Evolutionary conservation across 2,888 invertebrate genomes (phyloP), one percentile per base, ranked within the genome.

Genomic region (Oithona nana): DNA sequence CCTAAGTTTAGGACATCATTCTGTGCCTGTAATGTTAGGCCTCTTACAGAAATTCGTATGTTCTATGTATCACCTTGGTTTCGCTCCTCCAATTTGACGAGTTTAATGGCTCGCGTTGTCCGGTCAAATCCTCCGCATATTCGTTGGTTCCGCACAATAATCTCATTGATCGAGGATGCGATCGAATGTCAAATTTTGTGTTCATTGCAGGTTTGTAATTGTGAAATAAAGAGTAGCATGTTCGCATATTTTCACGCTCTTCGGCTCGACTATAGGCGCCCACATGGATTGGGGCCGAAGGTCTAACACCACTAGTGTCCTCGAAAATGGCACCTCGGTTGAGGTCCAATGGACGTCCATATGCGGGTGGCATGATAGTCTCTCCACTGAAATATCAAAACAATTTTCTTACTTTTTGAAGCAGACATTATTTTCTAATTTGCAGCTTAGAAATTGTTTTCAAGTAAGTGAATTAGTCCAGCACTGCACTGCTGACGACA

Each of bases 21-120:
- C n/a, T n/a, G n/a, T n/a, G n/a, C n/a, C n/a, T n/a, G n/a, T n/a
- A n/a, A n/a, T n/a, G n/a, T n/a, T n/a, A n/a, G n/a, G n/a, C n/a
- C n/a, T n/a, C n/a, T n/a, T n/a, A n/a, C n/a, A n/a, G n/a, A n/a
- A n/a, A n/a, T n/a, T n/a, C n/a, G n/a, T n/a, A n/a, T n/a, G n/a
- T n/a, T n/a, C n/a, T n/a, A n/a, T n/a, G n/a, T n/a, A n/a, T n/a
- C 49, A 59, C 59, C 49, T 59, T 48, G 48, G 59, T 59, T 28
- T 59, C 59, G 26, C 59, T 59, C 22, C 50, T 59, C 59, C 59
- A 59, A 8, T 24, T 24, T 8, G 49, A 48, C 22, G 50, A 22
- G 50, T 59, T 8, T 24, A 50, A 28, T 26, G 59, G 59, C 24
- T 22, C 49, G 13, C 49, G 48, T 48, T 50, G 49, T 49, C 59